Conservation (phyloP, 2,113 vertebrate species). For the Ploceus nigricollis region DNA sequence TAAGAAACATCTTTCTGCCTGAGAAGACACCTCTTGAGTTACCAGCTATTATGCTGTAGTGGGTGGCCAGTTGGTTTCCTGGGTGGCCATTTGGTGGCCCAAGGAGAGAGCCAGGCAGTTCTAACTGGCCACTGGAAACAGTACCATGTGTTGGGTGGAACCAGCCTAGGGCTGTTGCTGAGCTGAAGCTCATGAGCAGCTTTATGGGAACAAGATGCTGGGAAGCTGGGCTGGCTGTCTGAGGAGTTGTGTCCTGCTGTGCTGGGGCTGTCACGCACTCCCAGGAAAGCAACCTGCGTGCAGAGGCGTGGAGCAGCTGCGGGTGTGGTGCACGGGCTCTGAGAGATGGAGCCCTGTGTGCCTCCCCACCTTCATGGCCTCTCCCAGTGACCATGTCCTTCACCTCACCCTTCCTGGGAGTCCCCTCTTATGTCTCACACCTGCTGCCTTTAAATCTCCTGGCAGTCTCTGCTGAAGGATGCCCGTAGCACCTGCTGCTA, state of each 20-base stretch:
- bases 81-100: constrained; percentile 40
- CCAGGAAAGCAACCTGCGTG: background rate
- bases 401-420: background rate
- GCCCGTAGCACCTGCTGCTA: accelerated
- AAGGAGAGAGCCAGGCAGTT: constrained; percentile 28
- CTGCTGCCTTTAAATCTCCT: background rate
- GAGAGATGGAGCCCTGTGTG: background rate
- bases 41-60: background rate
- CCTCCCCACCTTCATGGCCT: background rate
- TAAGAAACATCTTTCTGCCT: background rate
- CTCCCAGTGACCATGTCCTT: accelerated
- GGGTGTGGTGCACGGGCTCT: accelerated
- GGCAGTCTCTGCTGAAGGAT: background rate
- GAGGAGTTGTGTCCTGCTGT: background rate
- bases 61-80: constrained; percentile 39
- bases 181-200: background rate
- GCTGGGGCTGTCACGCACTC: background rate
- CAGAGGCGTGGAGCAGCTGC: background rate
- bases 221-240: background rate
- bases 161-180: constrained; percentile 20
- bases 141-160: constrained; percentile 56
- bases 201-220: constrained; percentile 56
- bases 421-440: accelerated
- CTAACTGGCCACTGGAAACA: constrained; percentile 37
- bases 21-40: background rate